Conservation (phyloP, 53 echinoderm and acorn worm species). For the Hippasteria phrygiana region DNA sequence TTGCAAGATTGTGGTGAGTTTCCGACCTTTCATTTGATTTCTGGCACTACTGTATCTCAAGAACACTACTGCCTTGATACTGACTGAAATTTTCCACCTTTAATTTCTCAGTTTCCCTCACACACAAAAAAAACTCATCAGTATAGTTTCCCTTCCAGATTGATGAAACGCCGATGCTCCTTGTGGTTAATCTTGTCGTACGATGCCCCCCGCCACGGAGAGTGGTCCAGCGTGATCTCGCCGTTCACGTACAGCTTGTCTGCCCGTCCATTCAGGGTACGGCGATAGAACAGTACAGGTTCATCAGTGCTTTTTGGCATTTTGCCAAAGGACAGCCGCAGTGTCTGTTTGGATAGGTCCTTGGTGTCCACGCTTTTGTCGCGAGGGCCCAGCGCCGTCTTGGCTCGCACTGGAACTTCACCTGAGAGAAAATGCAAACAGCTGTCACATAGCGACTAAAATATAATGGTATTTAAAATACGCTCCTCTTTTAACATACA, state of each 20-base stretch:
- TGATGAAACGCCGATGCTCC: slow-evolving; percentile 60
- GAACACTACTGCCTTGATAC: not conserved
- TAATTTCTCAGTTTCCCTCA: not conserved
- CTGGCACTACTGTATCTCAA: too few relatives aligned
- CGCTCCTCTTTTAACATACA: too few relatives aligned
- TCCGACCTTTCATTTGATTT: too few relatives aligned
- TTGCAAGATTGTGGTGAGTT: too few relatives aligned
- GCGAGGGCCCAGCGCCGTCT: slow-evolving; percentile 82
- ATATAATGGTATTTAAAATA: too few relatives aligned
- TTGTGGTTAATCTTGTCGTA: slow-evolving; percentile 90
- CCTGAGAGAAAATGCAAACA: slow-evolving; percentile 9
- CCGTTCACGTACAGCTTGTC: slow-evolving; percentile 88
- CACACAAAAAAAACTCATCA: not conserved
- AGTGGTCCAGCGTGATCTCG: slow-evolving; percentile 90
- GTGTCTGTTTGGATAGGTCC: slow-evolving; percentile 78
- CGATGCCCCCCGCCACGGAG: slow-evolving; percentile 94
- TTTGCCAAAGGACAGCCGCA: slow-evolving; percentile 80
- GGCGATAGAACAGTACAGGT: slow-evolving; percentile 78
- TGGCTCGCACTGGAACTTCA: slow-evolving; percentile 69
- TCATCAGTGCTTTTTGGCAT: slow-evolving; percentile 79
- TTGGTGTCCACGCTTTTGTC: slow-evolving; percentile 94
- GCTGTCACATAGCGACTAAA: too few relatives aligned
- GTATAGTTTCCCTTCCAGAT: slow-evolving; percentile 60
- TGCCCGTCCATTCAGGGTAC: slow-evolving; percentile 91
- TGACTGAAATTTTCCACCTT: not conserved